Percentiles rank a stretch among this genome's conserved stretches.
Evolutionary conservation across 2,797 vertebrate genomes (phyloP).

Genomic region (Champsocephalus esox): DNA sequence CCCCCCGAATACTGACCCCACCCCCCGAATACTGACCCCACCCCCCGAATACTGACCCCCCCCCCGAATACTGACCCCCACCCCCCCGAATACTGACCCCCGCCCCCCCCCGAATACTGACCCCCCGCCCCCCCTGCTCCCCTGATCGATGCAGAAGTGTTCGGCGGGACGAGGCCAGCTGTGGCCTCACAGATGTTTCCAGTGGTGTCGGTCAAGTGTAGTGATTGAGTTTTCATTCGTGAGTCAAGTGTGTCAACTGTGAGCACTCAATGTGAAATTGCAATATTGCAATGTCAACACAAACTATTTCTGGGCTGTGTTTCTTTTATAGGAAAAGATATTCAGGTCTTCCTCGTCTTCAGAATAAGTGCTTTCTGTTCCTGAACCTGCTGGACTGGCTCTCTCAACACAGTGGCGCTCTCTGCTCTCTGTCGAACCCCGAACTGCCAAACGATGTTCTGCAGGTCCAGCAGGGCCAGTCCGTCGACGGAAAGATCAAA

Average conservation of each 20-base stretch:
- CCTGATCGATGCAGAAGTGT: constrained; percentile 63
- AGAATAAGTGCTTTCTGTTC: constrained; percentile 99
- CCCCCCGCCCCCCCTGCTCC: background rate
- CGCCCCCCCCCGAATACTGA: too few species aligned
- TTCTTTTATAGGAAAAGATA: constrained; percentile 91
- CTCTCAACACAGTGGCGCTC: constrained; percentile 88
- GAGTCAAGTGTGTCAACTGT: constrained; percentile 93
- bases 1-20: too few species aligned
- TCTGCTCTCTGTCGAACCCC: constrained; percentile 81
- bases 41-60: too few species aligned
- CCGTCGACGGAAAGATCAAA: constrained; percentile 77
- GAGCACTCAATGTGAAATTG: constrained; percentile 95
- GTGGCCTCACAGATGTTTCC: constrained; percentile 79
- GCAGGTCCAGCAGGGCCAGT: constrained; percentile 81
- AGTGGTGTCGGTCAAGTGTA: constrained; percentile 89
- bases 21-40: too few species aligned
- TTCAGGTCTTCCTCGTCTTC: constrained; percentile 99
- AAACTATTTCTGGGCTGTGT: constrained; percentile 84
- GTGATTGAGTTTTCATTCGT: constrained; percentile 91
- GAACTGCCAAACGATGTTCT: constrained; percentile 86
- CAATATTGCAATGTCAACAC: constrained; percentile 91
- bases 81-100: too few species aligned
- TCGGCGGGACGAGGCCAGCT: constrained; percentile 49
- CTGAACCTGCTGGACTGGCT: constrained; percentile 95
- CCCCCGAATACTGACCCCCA: too few species aligned